Conservation (phyloP, 2,888 invertebrate species). For the Hirtodrosophila cameraria region DNA sequence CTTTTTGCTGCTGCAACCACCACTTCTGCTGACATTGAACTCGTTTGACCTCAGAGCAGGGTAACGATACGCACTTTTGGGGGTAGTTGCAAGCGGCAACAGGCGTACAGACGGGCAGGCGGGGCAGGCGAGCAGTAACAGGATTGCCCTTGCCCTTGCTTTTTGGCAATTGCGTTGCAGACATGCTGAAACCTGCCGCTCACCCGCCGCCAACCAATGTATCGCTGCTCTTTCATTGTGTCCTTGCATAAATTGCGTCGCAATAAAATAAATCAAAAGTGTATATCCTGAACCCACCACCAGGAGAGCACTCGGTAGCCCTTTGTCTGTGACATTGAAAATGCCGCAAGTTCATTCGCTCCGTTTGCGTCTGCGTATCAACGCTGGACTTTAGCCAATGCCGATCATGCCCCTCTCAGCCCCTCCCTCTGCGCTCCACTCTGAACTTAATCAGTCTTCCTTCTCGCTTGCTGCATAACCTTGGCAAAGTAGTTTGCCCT, state of each 20-base stretch:
- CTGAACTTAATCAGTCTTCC: background rate
- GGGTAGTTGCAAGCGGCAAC: conserved; percentile 28
- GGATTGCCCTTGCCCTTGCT: conserved; percentile 9
- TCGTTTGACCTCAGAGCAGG: conserved; percentile 63
- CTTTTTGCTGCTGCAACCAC: conserved; percentile 19
- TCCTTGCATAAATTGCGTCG: conserved; percentile 78
- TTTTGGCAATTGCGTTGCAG: conserved; percentile 49
- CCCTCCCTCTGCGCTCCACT: background rate
- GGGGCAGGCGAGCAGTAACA: background rate
- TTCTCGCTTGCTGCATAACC: conserved; percentile 52
- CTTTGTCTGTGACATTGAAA: conserved; percentile 77
- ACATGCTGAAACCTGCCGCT: conserved; percentile 59
- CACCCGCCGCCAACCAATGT: conserved; percentile 2
- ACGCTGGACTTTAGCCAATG: conserved; percentile 16
- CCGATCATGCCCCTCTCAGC: conserved; percentile 27
- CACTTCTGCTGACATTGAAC: conserved; percentile 74
- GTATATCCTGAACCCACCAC: conserved; percentile 63
- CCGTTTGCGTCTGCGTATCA: conserved; percentile 15
- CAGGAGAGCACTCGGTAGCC: conserved; percentile 40
- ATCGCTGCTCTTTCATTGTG: conserved; percentile 50
- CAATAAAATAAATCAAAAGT: conserved; percentile 75
- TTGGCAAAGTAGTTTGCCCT: conserved; percentile 83
- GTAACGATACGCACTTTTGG: conserved; percentile 6
- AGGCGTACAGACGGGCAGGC: conserved; percentile 1
- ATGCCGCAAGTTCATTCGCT: conserved; percentile 78